Evolutionary conservation across 2,113 vertebrate species (phyloP).

Genomic region (Leucoraja erinaceus): DNA sequence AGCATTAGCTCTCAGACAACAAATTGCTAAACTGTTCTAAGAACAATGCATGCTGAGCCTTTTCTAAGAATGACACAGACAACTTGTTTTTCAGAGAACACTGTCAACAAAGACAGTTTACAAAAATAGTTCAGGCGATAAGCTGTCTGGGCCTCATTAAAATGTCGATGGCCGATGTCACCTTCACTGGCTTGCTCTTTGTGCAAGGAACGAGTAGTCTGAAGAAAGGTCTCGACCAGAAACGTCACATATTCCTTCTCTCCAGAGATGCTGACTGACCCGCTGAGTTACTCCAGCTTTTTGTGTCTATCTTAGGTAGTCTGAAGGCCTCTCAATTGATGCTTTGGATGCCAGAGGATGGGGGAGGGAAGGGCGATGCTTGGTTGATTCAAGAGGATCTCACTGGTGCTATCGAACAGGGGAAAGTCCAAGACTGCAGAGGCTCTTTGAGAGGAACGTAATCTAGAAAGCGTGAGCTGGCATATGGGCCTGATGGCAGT

Average conservation of each 20-base stretch:
- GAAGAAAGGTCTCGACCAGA: too few species aligned
- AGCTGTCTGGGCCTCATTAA: not conserved
- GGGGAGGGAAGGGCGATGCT: too few species aligned
- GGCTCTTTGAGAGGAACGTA: not conserved
- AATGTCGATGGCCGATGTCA: not conserved
- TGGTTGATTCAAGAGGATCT: not conserved
- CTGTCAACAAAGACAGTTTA: not conserved
- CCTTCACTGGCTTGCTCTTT: not conserved
- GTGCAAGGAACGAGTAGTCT: not conserved
- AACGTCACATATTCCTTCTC: too few species aligned
- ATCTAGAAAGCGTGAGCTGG: too few species aligned
- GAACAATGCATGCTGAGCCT: not conserved
- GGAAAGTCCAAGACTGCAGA: not conserved
- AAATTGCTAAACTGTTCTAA: not conserved
- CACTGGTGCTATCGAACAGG: not conserved
- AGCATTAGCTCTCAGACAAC: not conserved
- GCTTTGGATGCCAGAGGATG: not conserved
- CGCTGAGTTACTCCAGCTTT: too few species aligned
- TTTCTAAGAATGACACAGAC: not conserved
- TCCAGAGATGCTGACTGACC: too few species aligned
- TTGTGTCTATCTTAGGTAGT: too few species aligned
- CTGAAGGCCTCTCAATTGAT: not conserved
- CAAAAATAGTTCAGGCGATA: not conserved
- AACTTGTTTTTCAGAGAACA: not conserved
- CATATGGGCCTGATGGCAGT: too few species aligned